Evolutionary conservation across 1,140 invertebrate species (phyloP).

Genomic region (Xylocopa sonorina): DNA sequence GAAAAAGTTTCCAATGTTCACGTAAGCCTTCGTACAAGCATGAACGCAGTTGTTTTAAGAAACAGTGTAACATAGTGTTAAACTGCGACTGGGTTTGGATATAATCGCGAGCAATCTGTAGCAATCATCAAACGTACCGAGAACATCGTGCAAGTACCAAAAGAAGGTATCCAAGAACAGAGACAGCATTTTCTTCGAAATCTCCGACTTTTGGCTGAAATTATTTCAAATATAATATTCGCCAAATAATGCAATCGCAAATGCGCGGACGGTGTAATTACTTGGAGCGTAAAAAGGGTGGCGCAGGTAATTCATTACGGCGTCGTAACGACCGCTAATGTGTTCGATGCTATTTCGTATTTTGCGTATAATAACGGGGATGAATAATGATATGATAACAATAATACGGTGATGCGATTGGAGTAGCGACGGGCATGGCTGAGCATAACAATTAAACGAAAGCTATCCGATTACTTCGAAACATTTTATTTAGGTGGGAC

Average conservation of each 20-base stretch:
- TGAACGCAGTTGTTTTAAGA: constrained; percentile 30
- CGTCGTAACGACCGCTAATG: background rate
- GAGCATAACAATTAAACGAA: background rate
- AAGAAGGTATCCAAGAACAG: too few species aligned
- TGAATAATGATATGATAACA: constrained; percentile 20
- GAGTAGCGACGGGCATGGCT: background rate
- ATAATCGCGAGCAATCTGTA: background rate
- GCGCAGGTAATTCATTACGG: background rate
- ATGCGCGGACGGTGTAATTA: background rate
- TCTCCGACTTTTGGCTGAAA: too few species aligned
- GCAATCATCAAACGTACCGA: background rate
- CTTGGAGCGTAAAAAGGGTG: background rate
- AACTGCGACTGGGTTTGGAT: constrained; percentile 10
- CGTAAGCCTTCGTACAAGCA: background rate
- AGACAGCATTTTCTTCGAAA: too few species aligned
- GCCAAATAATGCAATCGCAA: background rate
- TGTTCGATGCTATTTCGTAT: background rate
- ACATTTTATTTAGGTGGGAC: constrained; percentile 4
- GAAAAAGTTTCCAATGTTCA: constrained; percentile 7
- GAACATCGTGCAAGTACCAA: background rate
- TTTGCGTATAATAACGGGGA: background rate
- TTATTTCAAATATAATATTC: too few species aligned
- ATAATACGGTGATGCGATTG: background rate
- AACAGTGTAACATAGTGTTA: constrained; percentile 13
- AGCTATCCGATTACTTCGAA: background rate